Evolutionary conservation across 2,113 vertebrate genomes (phyloP).

Genomic region (Machaerirhynchus nigripectus): DNA sequence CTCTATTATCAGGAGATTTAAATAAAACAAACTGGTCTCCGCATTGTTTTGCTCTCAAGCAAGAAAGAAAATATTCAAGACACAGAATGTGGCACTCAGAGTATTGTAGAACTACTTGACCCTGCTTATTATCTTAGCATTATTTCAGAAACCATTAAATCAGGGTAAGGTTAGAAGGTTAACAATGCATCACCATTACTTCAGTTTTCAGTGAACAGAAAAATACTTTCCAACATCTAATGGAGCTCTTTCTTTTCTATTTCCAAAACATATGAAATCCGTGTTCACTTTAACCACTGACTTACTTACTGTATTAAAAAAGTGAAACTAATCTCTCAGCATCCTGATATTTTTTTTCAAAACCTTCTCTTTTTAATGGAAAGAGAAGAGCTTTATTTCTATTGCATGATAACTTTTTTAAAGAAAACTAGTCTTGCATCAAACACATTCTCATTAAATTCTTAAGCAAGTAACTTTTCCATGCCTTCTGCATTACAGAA

Average conservation of each 20-base stretch:
- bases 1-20: not conserved
- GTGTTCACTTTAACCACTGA: not conserved
- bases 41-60: not conserved
- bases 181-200: not conserved
- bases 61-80: conserved; percentile 2
- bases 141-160: conserved; percentile 4
- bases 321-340: not conserved
- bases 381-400: not conserved
- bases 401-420: not conserved
- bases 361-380: not conserved
- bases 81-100: not conserved
- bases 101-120: not conserved
- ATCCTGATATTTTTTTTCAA: not conserved
- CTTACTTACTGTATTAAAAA: not conserved
- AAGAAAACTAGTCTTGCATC: not conserved
- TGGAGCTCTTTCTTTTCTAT: not conserved
- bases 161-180: not conserved
- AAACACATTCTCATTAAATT: not conserved
- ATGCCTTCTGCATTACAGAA: not conserved
- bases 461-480: not conserved
- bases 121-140: not conserved
- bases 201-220: not conserved
- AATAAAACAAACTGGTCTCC: not conserved
- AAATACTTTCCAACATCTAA: not conserved
- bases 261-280: not conserved